phyloP scores from a whole-genome alignment of 2,113 vertebrate genomes.

The Dolichallabes microphthalmus region DNA sequence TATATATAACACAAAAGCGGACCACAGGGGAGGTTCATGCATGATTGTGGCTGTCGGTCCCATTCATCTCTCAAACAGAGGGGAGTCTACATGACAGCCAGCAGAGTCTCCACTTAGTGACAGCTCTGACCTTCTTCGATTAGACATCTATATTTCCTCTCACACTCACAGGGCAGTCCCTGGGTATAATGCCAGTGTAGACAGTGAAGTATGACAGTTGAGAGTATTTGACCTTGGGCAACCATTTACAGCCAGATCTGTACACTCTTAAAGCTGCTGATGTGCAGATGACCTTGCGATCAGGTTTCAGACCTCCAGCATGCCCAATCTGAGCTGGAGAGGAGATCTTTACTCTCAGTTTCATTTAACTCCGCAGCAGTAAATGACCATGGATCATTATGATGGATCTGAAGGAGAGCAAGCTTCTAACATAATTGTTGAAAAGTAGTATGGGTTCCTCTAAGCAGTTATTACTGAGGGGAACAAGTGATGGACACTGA shows the following conservation, averaged over 20 bases:
- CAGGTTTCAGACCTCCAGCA: slow-evolving; percentile 50
- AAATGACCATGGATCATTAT: background rate
- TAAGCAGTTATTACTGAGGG: background rate
- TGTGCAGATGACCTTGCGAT: slow-evolving; percentile 51
- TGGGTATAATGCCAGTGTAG: slow-evolving; percentile 50
- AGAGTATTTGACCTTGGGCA: slow-evolving; percentile 52
- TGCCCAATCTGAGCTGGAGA: slow-evolving; percentile 26
- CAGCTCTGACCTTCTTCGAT: slow-evolving; percentile 55
- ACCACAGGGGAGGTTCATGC: slow-evolving; percentile 33
- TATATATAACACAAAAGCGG: slow-evolving; percentile 45
- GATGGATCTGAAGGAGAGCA: background rate
- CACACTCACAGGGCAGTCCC: slow-evolving; percentile 32
- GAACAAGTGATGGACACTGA: background rate
- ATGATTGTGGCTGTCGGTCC: slow-evolving; percentile 46
- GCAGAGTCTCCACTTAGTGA: slow-evolving; percentile 53
- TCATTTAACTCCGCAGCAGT: slow-evolving; percentile 13
- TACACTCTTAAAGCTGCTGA: slow-evolving; percentile 36
- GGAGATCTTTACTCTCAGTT: slow-evolving; percentile 24
- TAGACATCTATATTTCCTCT: slow-evolving; percentile 48
- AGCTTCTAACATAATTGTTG: background rate
- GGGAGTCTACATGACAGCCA: slow-evolving; percentile 49
- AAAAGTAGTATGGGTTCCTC: background rate
- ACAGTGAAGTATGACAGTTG: slow-evolving; percentile 57
- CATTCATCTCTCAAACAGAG: slow-evolving; percentile 44
- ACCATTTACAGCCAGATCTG: slow-evolving; percentile 40